Conservation (phyloP, 2,113 vertebrate genomes). For the Tapirus terrestris region DNA sequence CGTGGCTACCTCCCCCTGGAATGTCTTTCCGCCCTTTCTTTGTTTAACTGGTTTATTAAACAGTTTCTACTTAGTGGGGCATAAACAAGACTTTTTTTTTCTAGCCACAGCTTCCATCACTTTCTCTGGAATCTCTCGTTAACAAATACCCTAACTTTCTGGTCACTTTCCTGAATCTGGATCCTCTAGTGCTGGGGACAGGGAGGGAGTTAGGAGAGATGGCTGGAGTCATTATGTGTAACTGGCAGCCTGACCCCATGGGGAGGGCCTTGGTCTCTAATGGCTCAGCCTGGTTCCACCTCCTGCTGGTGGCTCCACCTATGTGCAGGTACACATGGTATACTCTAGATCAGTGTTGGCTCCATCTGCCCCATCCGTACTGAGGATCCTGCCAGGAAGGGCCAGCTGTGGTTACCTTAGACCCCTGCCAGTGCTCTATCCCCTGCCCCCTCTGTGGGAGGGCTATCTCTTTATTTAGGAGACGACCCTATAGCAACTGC, state of each 20-base stretch:
- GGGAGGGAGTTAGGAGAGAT: neutral
- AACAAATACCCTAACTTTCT: neutral
- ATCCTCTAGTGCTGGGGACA: neutral
- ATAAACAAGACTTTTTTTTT: neutral
- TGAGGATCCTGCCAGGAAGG: neutral
- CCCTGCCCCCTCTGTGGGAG: neutral
- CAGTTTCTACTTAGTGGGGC: neutral
- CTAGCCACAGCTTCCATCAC: neutral
- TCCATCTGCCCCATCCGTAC: neutral
- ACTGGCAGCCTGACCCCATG: no score
- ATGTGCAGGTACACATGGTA: accelerated
- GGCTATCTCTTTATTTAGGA: neutral
- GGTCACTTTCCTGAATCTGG: neutral
- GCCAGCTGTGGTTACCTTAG: no score
- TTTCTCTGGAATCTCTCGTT: neutral
- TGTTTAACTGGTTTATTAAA: neutral
- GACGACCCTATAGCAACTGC: neutral
- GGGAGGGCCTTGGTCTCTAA: neutral
- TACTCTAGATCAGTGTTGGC: neutral
- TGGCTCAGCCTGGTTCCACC: neutral
- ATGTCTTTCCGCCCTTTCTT: neutral
- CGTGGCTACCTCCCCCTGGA: neutral
- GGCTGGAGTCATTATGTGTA: neutral
- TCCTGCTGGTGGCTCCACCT: neutral
- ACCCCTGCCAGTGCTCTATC: no score